These are phyloP conservation scores for Hydrolagus colliei DNA, from an alignment of 2,797 vertebrate species.

Conservation along the genomic window DNA sequence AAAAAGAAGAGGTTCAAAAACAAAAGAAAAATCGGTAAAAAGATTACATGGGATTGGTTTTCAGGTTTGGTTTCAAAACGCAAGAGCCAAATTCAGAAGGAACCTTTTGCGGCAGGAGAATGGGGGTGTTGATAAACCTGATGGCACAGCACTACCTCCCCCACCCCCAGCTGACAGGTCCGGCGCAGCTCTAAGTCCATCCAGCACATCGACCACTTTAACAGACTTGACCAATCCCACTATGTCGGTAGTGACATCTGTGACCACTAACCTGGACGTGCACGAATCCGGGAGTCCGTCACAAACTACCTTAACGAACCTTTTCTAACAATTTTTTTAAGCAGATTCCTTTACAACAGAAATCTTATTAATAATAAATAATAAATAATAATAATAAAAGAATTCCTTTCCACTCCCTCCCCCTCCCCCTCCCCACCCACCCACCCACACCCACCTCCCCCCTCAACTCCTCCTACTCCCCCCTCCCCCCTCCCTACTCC, in stretches of 20 bases:
- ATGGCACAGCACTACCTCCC: conserved; percentile 89
- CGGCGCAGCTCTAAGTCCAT: conserved; percentile 87
- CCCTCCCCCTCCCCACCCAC: no score
- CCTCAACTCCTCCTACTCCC: no score
- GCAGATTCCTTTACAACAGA: conserved; percentile 31
- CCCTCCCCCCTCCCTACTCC: no score
- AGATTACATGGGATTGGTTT: conserved; percentile 96
- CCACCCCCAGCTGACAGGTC: conserved; percentile 85
- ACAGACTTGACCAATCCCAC: conserved; percentile 99
- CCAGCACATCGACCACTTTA: conserved; percentile 96
- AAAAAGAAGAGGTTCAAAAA: conserved; percentile 34
- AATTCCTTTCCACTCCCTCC: conserved; percentile 7
- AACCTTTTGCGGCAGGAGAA: conserved; percentile 99
- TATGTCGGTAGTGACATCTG: conserved; percentile 94
- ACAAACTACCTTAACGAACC: conserved; percentile 98
- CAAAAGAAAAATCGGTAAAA: conserved; percentile 76
- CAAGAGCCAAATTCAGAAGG: conserved; percentile 99
- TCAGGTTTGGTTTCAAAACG: conserved; percentile 99
- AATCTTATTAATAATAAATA: not conserved
- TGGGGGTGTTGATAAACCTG: conserved; percentile 98
- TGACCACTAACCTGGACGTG: conserved; percentile 98
- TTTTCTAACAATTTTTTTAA: conserved; percentile 79
- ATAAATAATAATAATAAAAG: not conserved
- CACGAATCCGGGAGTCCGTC: conserved; percentile 96
- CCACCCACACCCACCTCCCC: no score